Evolutionary conservation across 2,797 vertebrate species (phyloP).

Genomic region (Phataginus tetradactyla): DNA sequence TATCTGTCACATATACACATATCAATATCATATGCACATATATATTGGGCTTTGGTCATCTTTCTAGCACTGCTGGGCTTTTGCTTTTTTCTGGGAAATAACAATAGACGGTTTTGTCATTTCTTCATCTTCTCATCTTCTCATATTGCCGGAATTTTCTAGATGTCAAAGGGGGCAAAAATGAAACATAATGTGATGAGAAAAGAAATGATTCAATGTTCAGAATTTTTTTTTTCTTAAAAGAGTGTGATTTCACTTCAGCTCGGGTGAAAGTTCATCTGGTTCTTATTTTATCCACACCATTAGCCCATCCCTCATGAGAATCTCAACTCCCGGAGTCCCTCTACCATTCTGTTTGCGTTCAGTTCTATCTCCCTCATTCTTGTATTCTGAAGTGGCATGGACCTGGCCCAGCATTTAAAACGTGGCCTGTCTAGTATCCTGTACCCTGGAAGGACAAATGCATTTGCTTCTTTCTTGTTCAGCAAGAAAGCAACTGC

Average conservation of each 20-base stretch:
- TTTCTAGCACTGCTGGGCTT: neutral
- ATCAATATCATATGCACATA: no score
- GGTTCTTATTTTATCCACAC: conserved; percentile 52
- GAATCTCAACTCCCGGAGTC: neutral
- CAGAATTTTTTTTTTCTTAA: neutral
- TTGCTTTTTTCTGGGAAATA: neutral
- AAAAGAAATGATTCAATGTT: conserved; percentile 23
- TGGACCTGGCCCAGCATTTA: neutral
- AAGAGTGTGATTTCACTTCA: conserved; percentile 27
- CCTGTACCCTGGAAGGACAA: neutral
- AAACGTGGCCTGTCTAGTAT: neutral
- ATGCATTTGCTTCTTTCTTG: neutral
- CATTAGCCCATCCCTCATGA: neutral
- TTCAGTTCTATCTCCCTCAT: neutral
- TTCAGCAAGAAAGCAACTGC: neutral
- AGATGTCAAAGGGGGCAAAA: conserved; percentile 1
- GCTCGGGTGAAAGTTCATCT: conserved; percentile 47
- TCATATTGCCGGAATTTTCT: neutral
- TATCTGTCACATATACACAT: neutral
- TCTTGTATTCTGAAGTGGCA: neutral
- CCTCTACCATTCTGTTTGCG: neutral
- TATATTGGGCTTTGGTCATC: neutral
- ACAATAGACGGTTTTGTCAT: neutral
- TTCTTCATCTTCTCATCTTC: neutral
- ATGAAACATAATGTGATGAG: neutral